A percentile compares a stretch with the other conserved stretches of the same genome.
These are phyloP conservation scores for Neodiprion fabricii DNA, from an alignment of 1,140 invertebrate genomes.

Conservation along the genomic window DNA sequence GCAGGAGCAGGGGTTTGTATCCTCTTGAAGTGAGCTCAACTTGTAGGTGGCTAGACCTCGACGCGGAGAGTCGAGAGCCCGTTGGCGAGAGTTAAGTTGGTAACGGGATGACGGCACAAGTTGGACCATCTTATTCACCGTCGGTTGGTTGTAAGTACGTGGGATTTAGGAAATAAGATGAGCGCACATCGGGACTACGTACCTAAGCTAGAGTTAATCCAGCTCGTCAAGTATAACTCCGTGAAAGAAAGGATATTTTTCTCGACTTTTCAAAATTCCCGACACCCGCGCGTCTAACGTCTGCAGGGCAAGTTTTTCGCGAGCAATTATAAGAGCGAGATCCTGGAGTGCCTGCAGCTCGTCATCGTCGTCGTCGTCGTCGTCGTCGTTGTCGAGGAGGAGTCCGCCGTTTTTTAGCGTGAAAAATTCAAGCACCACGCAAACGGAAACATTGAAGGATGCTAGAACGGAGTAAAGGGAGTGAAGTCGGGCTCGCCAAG, in stretches of 20 bases:
- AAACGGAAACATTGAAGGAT: slow-evolving; percentile 5
- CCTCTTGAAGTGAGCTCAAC: neutral
- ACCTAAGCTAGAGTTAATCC: neutral
- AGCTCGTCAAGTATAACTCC: neutral
- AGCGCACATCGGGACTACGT: neutral
- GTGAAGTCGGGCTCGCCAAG: neutral
- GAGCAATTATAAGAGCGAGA: neutral
- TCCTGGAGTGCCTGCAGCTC: neutral
- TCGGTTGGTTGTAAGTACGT: neutral
- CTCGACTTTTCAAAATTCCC: neutral
- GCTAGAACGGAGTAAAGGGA: slow-evolving; percentile 1
- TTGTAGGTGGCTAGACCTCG: neutral
- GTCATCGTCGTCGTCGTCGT: no score
- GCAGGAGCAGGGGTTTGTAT: no score
- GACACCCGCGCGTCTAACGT: no score
- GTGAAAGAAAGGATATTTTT: neutral
- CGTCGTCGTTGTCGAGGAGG: neutral
- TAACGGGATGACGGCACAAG: neutral
- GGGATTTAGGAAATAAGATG: no score
- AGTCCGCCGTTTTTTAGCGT: neutral
- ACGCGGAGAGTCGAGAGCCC: neutral
- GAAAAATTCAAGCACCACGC: slow-evolving; percentile 7
- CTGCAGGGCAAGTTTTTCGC: neutral
- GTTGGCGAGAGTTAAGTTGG: neutral
- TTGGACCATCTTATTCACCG: neutral